Conservation (phyloP, 2,888 invertebrate genomes). For the Torymus tubicola region DNA sequence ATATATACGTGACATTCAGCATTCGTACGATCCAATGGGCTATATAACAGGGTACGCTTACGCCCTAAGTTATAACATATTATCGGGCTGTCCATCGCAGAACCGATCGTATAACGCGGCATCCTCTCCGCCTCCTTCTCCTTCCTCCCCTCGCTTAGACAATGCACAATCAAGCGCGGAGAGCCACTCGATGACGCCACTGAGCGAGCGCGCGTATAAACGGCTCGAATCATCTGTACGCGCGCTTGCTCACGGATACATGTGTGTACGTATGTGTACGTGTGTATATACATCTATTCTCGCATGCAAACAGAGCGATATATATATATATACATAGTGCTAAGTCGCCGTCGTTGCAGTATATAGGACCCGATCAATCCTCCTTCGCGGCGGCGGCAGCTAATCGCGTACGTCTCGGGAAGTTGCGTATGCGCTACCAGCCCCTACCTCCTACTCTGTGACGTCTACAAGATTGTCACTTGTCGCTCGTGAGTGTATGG, state of each 20-base stretch:
- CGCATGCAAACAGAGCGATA: no score
- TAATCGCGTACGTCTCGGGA: conserved; percentile 25
- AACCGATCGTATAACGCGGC: conserved; percentile 29
- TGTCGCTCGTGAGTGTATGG: conserved; percentile 8
- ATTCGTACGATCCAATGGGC: background rate
- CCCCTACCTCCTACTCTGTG: background rate
- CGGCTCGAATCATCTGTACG: background rate
- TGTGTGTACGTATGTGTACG: no score
- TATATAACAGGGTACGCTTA: background rate
- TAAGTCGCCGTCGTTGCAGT: no score
- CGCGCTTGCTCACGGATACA: background rate
- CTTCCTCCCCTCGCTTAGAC: conserved; percentile 10
- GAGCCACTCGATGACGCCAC: conserved; percentile 25
- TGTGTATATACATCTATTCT: no score
- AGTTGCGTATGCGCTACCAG: no score
- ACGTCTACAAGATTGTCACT: conserved; percentile 42
- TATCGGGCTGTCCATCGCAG: conserved; percentile 51
- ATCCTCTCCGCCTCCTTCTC: background rate
- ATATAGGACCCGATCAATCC: conserved; percentile 29
- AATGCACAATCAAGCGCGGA: conserved; percentile 44
- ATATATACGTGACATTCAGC: background rate
- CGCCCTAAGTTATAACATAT: conserved; percentile 37
- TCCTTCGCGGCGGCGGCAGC: conserved; percentile 1
- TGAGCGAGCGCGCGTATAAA: background rate
- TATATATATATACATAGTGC: no score